These are phyloP conservation scores for Eupithecia pulchellata DNA, from an alignment of 2,888 invertebrate species.

Conservation along the genomic window DNA sequence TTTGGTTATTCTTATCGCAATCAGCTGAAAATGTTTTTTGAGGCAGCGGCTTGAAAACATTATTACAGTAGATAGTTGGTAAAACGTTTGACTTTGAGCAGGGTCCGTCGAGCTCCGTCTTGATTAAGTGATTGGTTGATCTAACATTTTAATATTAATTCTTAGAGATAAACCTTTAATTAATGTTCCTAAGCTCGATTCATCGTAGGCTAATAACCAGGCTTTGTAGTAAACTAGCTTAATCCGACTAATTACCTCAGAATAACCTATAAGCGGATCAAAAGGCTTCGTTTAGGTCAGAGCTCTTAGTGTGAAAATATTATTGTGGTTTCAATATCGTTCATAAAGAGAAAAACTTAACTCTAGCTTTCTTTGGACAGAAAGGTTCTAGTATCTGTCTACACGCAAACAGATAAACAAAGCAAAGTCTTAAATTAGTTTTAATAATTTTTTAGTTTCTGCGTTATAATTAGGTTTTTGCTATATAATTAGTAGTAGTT, in stretches of 20 bases:
- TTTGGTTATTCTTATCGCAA: constrained; percentile 37
- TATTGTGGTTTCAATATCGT: background rate
- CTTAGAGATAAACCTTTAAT: background rate
- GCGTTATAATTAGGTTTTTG: too few species aligned
- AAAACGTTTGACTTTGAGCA: background rate
- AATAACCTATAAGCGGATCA: constrained; percentile 7
- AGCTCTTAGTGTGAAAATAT: background rate
- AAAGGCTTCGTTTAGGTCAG: constrained; percentile 2
- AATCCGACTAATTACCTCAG: background rate
- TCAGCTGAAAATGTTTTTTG: constrained; percentile 28
- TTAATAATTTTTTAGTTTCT: too few species aligned
- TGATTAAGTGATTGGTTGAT: background rate
- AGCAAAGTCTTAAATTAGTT: too few species aligned
- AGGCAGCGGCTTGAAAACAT: constrained; percentile 11
- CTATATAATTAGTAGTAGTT: too few species aligned
- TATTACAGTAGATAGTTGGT: background rate
- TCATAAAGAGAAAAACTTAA: background rate
- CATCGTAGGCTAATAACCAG: background rate
- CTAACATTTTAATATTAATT: background rate
- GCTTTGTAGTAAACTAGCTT: background rate
- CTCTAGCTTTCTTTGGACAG: background rate
- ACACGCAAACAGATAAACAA: background rate
- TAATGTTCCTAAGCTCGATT: background rate
- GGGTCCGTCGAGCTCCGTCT: background rate
- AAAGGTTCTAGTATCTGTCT: background rate